Percentiles rank a stretch among this genome's conserved stretches.
Evolutionary conservation across 2,113 vertebrate genomes (phyloP).

Genomic region (Paedocypris sp.): DNA sequence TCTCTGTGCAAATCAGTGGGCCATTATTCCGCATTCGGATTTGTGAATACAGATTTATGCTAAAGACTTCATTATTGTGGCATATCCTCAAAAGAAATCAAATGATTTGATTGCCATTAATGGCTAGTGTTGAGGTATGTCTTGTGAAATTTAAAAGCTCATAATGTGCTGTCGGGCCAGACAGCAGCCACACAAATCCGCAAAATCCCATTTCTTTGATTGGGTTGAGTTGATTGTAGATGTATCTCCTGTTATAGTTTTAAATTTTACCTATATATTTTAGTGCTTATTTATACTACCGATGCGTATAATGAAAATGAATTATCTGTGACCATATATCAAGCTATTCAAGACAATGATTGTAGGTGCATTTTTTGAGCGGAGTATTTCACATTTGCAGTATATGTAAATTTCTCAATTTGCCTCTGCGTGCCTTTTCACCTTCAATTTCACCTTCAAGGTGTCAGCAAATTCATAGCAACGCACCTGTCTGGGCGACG

Average conservation of each 20-base stretch:
- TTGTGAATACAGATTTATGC: conserved; percentile 18
- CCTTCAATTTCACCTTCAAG: no score
- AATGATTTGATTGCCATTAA: conserved; percentile 20
- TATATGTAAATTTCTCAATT: no score
- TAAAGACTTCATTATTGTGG: conserved; percentile 6
- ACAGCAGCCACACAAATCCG: neutral
- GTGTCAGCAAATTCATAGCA: no score
- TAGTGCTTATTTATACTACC: no score
- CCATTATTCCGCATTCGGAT: conserved; percentile 4
- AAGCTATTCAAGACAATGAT: no score
- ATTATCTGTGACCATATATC: no score
- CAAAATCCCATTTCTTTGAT: neutral
- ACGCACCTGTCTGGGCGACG: no score
- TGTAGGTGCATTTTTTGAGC: no score
- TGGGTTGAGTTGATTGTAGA: neutral
- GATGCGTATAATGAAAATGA: no score
- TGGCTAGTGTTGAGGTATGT: neutral
- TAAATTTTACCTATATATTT: no score
- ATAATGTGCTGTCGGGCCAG: conserved; percentile 2
- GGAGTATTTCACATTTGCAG: no score
- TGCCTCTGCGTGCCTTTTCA: no score
- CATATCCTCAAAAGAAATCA: conserved; percentile 16
- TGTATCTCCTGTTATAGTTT: neutral
- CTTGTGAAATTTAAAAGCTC: conserved; percentile 12
- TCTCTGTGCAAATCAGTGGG: neutral